phyloP scores from a whole-genome alignment of 2,888 invertebrate genomes.

The Allophyes oxyacanthae region DNA sequence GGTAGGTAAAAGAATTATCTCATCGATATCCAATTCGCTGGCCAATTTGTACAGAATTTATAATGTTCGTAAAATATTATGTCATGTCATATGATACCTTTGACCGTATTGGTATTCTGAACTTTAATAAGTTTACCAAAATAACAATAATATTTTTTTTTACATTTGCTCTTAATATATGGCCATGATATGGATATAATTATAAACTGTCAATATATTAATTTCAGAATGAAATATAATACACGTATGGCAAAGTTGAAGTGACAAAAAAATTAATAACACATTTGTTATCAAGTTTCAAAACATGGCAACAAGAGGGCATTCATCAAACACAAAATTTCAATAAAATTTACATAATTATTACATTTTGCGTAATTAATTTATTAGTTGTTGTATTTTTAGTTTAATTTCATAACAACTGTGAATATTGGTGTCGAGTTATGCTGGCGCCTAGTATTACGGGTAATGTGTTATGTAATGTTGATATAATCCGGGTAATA shows the following conservation, averaged over 20 bases:
- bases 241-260: neutral
- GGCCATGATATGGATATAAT: constrained; percentile 2
- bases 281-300: constrained; percentile 30
- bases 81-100: too few relatives aligned
- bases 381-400: constrained; percentile 29
- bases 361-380: constrained; percentile 40
- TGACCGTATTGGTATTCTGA: too few relatives aligned
- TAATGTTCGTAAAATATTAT: neutral
- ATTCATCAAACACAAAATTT: constrained; percentile 40
- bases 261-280: constrained; percentile 15
- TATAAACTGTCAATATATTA: constrained; percentile 21
- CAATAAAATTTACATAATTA: constrained; percentile 48
- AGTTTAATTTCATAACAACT: constrained; percentile 29
- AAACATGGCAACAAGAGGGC: constrained; percentile 27
- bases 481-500: constrained; percentile 17
- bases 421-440: constrained; percentile 4
- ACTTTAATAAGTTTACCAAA: too few relatives aligned
- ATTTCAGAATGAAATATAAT: constrained; percentile 29
- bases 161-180: too few relatives aligned
- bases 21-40: too few relatives aligned
- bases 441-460: constrained; percentile 10
- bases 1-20: too few relatives aligned
- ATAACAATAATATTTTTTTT: too few relatives aligned
- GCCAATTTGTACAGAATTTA: neutral
- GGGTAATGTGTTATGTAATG: constrained; percentile 20